Evolutionary conservation across 2,797 vertebrate species (phyloP), one percentile per base, ranked within the genome.

Genomic region (Typhlichthys subterraneus): DNA sequence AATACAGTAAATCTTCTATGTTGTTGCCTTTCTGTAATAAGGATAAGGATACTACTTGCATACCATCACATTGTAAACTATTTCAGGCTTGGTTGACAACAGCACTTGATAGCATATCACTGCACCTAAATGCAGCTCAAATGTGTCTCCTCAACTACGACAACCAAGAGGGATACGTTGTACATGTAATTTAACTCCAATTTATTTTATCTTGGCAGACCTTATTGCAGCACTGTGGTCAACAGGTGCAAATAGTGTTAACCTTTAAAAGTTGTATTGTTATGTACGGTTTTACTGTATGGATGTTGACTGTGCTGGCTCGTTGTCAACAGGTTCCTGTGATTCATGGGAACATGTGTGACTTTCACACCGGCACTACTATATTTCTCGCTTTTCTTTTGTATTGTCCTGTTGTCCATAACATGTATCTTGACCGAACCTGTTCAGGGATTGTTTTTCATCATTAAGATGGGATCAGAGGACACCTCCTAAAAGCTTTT

Each of bases 21-120:
- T n/a, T 8, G 62, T 23, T 68, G 19, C 53, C 71, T 68, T 80
- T 70, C 76, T 61, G 65, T 70, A 65, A 78, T 62, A 45, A 5
- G 53, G 58, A 17, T 63, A 33, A n/a, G n/a, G n/a, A n/a, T n/a
- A n/a, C 66, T 17, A 12, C 68, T 73, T 57, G 23, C 73, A 75
- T 67, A 49, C 70, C 55, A n/a, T 59, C 72, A 56, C 65, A 65
- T 70, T 1, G 23, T 81, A 49, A 72, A 76, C 57, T 61, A 12
- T 76, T 79, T 87, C 78, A 72, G 77, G 83, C 59, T 65, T 52
- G 57, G 50, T 70, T 56, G 57, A 69, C 59, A 45, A 53, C n/a
- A 66, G 61, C 54, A 79, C 72, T 53, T 60, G 84, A 82, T 86
- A 85, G 71, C 77, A 51, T 58, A 57, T 72, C 57, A 59, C 57